These are phyloP conservation scores for Hofmannophila pseudospretella DNA, from an alignment of 2,888 invertebrate genomes.

Conservation along the genomic window DNA sequence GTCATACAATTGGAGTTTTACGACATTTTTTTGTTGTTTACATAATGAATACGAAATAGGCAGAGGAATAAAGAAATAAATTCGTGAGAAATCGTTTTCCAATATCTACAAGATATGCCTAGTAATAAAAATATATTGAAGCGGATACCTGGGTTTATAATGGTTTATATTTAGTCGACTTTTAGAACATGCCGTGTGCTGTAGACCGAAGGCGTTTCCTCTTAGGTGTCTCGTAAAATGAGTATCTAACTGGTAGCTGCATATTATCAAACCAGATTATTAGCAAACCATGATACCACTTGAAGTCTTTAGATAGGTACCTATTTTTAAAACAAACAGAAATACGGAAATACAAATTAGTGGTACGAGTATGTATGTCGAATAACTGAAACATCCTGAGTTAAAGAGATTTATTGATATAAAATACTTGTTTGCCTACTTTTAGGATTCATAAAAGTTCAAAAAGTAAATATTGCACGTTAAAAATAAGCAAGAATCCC, in stretches of 20 bases:
- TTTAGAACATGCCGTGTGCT: conserved; percentile 25
- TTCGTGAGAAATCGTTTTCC: conserved; percentile 1
- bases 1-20: conserved; percentile 1
- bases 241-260: conserved; percentile 58
- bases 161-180: conserved; percentile 35
- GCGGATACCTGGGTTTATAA: conserved; percentile 40
- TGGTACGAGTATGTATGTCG: too few species aligned
- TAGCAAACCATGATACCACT: conserved; percentile 42
- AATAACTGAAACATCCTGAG: too few species aligned
- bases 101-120: background rate
- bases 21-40: conserved; percentile 14
- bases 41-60: conserved; percentile 9
- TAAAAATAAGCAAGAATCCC: conserved; percentile 7
- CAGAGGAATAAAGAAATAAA: background rate
- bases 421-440: too few species aligned
- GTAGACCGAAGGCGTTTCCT: conserved; percentile 55
- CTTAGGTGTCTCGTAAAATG: conserved; percentile 66
- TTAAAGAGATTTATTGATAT: background rate
- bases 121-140: conserved; percentile 17
- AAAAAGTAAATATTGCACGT: background rate
- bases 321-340: too few species aligned
- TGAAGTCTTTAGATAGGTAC: conserved; percentile 31
- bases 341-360: too few species aligned
- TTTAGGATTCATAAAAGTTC: too few species aligned
- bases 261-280: conserved; percentile 62